A percentile compares a stretch with the other conserved stretches of the same genome.
Conservation (phyloP, 2,113 vertebrate species). For the Calyptommatus sinebrachiatus region DNA sequence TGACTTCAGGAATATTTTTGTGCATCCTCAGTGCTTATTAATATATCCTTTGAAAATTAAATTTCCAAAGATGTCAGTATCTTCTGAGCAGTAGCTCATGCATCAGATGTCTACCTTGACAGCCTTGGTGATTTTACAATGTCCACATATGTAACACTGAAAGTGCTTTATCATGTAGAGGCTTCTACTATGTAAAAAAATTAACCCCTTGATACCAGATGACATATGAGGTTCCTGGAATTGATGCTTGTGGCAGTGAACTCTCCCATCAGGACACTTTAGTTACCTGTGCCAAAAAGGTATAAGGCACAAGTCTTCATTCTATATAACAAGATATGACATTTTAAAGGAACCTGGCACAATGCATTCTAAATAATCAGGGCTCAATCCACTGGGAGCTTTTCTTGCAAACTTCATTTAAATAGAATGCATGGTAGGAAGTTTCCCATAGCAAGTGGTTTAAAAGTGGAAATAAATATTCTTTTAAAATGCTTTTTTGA, state of each 20-base stretch:
- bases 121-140: slow-evolving; percentile 55
- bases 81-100: slow-evolving; percentile 45
- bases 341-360: slow-evolving; percentile 42
- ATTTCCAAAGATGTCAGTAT: slow-evolving; percentile 2
- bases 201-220: slow-evolving; percentile 61
- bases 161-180: slow-evolving; percentile 70
- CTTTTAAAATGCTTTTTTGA: too few relatives aligned
- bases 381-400: not conserved
- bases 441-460: not conserved
- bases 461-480: not conserved
- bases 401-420: not conserved
- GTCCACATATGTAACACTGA: slow-evolving; percentile 43
- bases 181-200: slow-evolving; percentile 45
- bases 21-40: not conserved
- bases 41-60: not conserved
- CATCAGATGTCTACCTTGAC: slow-evolving; percentile 46
- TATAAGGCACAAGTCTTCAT: slow-evolving; percentile 43
- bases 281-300: slow-evolving; percentile 53
- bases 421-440: not conserved
- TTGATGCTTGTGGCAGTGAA: slow-evolving; percentile 49
- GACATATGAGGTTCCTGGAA: slow-evolving; percentile 46
- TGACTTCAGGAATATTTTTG: not conserved
- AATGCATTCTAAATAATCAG: slow-evolving; percentile 44
- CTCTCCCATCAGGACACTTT: slow-evolving; percentile 57
- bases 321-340: slow-evolving; percentile 48